Base-by-base conservation (phyloP, 30 jellyfish, hydroid and myxozoan genomes). In the Aurelia coerulea region DNA sequence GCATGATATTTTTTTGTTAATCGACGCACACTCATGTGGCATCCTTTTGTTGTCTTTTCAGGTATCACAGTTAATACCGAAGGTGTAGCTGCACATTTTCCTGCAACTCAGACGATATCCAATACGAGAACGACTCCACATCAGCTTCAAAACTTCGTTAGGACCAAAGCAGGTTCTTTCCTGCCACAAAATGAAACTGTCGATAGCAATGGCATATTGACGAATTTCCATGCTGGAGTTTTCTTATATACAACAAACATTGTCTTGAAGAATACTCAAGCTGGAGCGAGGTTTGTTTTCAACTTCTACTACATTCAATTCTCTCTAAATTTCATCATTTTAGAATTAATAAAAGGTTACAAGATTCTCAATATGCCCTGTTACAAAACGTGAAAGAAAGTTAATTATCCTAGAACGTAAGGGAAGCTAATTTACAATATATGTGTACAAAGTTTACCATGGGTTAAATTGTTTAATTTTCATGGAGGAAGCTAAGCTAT, bases 221-320 rank as follows among this genome's bases (percentile, higher is more conserved):
- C 68, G 18, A 84, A 85, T 65, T 79, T 91, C 62, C 92, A 92
- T n/a, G 92, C 95, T 5, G 98, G 98, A 2, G 93, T 91, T 11
- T 91, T 91, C 89, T 68, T 81, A 12, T 51, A 74, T 52, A 70
- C 98, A 10, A 86, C 78, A 3, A 86, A 80, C 74, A 46, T 84
- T 62, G 75, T 91, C 15, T 87, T 91, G 31, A 64, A 65, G 68
- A 91, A 91, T 78, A 42, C 88, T 5, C 73, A 76, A 16, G n/a
- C 84, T 35, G 35, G 76, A 42, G 74, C 73, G 2, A 78, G 93
- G 97, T 90, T 39, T 13, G 66, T 37, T 52, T 37, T 52, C 35
- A 6, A 2, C 15, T 1, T 13, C 12, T 7, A 9, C 51, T 39
- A 1, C 51, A 39, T 9, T 39, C 10, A 39, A 2, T 39, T 39